A percentile compares a stretch with the other conserved stretches of the same genome.
Conservation (phyloP, 2,113 vertebrate genomes). For the Pteruthius melanotis region DNA sequence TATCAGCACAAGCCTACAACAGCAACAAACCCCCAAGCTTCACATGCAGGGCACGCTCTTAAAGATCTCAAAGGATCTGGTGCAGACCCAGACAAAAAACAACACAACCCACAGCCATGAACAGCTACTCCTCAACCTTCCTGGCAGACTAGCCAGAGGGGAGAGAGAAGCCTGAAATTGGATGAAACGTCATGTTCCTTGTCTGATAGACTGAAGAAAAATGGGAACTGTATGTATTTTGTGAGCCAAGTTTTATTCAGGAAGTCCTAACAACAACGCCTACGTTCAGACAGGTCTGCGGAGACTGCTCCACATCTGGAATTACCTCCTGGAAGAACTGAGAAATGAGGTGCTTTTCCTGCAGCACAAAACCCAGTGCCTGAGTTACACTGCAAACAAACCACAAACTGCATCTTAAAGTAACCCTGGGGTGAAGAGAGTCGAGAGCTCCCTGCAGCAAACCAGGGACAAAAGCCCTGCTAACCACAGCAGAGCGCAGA, state of each 20-base stretch:
- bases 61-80: not conserved
- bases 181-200: not conserved
- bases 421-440: not conserved
- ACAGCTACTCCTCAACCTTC: not conserved
- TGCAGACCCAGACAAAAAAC: not conserved
- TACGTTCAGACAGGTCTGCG: not conserved
- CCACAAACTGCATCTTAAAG: not conserved
- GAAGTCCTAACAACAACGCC: not conserved
- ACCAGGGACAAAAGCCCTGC: not conserved
- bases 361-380: not conserved
- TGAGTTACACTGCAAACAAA: not conserved
- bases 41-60: rapidly evolving
- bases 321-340: not conserved
- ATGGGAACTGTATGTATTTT: not conserved
- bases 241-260: not conserved
- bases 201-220: not conserved
- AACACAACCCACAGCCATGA: not conserved
- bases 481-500: not conserved
- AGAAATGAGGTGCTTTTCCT: not conserved
- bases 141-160: not conserved
- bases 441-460: not conserved
- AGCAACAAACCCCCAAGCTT: not conserved
- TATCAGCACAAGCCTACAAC: not conserved
- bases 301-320: not conserved
- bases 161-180: not conserved